Base-by-base conservation (phyloP, 2,113 vertebrate genomes). In the Anseranas semipalmata region DNA sequence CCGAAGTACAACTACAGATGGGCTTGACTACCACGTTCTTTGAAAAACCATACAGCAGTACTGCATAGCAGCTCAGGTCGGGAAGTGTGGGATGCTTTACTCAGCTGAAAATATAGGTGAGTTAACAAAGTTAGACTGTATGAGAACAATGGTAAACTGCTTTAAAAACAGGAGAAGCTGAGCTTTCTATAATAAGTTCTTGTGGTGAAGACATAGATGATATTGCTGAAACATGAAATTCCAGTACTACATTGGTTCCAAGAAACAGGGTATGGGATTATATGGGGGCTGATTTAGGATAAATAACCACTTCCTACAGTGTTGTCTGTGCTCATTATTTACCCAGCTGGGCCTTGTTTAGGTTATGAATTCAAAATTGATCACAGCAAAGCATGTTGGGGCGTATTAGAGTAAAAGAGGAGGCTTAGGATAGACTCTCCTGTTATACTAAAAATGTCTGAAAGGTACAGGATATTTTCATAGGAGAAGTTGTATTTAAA, bases 91-190 rank as follows among this genome's bases (percentile, higher is more conserved):
- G 63, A 84, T 43, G 48, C 93, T 89, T 87, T 83, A 53, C 67
- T 93, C 87, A 78, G 52, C 93, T 95, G 96, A 84, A 90, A 75
- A 77, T 52, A 32, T 77, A 90, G 95, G 88, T 95, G 94, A 96
- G 96, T 93, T 89, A 35, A 78, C 16, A 68, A 48, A 13, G 8
- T 6, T 76, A 39, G 60, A 43, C 53, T 68, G 22, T 58, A 13
- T 59, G n/a, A 83, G 53, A 85, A 60, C 35, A 56, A 24, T 8
- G 9, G 15, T 76, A 46, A 74, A 75, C 82, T 70, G 15, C 41
- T 75, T 67, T 83, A 13, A 60, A 72, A 87, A 66, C 48, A 81
- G n/a, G 68, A 76, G 18, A 1, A 80, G 28, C 32, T 65, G 80
- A 87, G 39, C 27, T 78, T 5, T 76, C 43, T 89, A 0, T 89